These are phyloP conservation scores for Stegana nigrithorax DNA, from an alignment of 2,888 invertebrate genomes.

Conservation along the genomic window DNA sequence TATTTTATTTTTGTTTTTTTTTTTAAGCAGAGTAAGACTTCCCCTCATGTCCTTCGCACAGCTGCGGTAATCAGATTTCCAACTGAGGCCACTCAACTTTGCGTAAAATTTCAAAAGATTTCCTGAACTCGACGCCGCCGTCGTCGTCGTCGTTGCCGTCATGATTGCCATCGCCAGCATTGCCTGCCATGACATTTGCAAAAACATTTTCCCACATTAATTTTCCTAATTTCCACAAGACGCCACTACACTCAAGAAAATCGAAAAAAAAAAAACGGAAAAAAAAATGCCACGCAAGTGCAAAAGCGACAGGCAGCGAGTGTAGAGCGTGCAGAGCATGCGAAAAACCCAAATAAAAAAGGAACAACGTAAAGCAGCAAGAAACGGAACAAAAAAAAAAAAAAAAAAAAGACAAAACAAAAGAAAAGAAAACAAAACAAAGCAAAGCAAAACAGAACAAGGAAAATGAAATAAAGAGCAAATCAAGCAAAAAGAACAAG, in stretches of 20 bases:
- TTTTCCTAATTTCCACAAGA: slow-evolving; percentile 57
- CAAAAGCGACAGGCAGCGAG: background rate
- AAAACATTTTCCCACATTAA: slow-evolving; percentile 57
- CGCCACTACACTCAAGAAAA: slow-evolving; percentile 27
- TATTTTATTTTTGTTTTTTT: slow-evolving; percentile 7
- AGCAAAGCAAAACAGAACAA: background rate
- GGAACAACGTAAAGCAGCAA: background rate
- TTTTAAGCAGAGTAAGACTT: slow-evolving; percentile 27
- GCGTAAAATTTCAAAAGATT: too few relatives aligned
- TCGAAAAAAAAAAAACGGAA: background rate
- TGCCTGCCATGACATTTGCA: too few relatives aligned
- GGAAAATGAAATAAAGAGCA: background rate
- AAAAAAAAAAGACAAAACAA: background rate
- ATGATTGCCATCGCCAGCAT: too few relatives aligned
- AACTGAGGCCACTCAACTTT: slow-evolving; percentile 37
- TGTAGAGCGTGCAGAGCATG: background rate
- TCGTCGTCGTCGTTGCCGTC: too few relatives aligned
- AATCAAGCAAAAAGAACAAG: background rate
- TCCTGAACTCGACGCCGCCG: too few relatives aligned
- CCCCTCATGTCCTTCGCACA: background rate
- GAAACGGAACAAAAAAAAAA: background rate
- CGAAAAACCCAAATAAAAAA: background rate
- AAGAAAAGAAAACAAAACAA: too few relatives aligned
- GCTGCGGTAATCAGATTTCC: slow-evolving; percentile 13
- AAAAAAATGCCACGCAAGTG: background rate